Base-by-base conservation (phyloP, 2,888 invertebrate species). In the Alcis repandata region DNA sequence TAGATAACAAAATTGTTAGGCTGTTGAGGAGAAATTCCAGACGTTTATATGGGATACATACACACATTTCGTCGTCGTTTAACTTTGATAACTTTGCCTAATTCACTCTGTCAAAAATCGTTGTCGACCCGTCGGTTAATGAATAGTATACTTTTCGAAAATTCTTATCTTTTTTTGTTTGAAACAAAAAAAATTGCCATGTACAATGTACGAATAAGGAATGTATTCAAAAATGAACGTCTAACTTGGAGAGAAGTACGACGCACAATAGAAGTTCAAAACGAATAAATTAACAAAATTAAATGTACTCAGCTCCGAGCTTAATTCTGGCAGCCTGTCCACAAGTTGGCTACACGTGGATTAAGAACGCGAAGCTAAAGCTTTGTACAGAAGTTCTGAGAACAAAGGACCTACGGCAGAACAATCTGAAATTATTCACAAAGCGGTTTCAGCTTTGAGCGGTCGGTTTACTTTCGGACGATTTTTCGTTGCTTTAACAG, bases 341-440 rank as follows among this genome's bases (percentile, higher is more conserved):
- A 56, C 56, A 45, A 15, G 22, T 27, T 10, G 43, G 32, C 32
- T 27, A 54, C 32, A 54, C 43, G 41, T 43, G 54, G 54, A 54
- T 54, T 43, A 41, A 17, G 43, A 27, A 27, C 56, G 32, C 8
- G 17, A 45, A 36, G 7, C 45, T 32, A 17, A 27, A 46, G 41
- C 56, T 56, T 56, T 56, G 56, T 56, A 15, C 41, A 0, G 33
- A 36, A 32, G 10, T 53, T 45, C 45, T 20, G 19, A 36, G 22
- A 61, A 61, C 60, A 61, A 61, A 54, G 60, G 40, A 32, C 27
- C 53, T 11, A 33, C 33, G 59, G 51, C 43, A 36, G 54, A 40
- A 32, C 54, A 40, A 27, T 38, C 54, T 54, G 51, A 46, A 54
- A 61, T 54, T 61, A 53, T 61, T 61, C 53, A 48, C 40, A 19